Base-by-base conservation (phyloP, 2,797 vertebrate species). In the Gymnoscopelus microlampas region DNA sequence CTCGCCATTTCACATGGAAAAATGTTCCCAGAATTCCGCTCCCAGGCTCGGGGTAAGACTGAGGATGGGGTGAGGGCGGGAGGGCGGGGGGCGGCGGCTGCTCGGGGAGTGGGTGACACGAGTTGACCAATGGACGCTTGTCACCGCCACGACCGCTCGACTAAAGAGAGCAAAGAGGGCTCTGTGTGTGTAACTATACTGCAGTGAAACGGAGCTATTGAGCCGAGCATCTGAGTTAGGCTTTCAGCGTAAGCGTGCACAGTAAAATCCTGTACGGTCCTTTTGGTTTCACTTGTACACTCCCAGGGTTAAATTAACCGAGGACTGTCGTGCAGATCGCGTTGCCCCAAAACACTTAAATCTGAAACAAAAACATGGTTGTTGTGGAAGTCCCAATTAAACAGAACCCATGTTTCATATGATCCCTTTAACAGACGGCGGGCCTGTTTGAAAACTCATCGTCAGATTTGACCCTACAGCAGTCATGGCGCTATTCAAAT, bases 11-110 rank as follows among this genome's bases (percentile, higher is more conserved):
- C 93, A 94, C 93, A 94, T 94, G 93, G 92, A 94, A 94, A 93
- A 94, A 93, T 92, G 92, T 93, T 94, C 92, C 91, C 92, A 93
- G 91, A 91, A 94, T 93, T 93, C 92, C 90, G 92, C 93, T 94
- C 93, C 92, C 93, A 94, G 92, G 93, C 92, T 93, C 85, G 51
- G 89, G 82, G 85, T 92, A 91, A 88, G 88, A 82, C 87, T 47
- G 86, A 89, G 85, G 87, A 91, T 91, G 88, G 88, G 89, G 87
- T 81, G 85, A 89, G 91, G 89, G 85, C 79, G 87, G 39, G 80
- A 86, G 83, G 82, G 87, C 57, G 80, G 82, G 82, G 82, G 86
- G 75, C 70, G 77, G 75, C 32, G 67, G 80, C 75, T 74, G 82
- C 67, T 73, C 63, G 72, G 60, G 9, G 60, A 79, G 84, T 5